phyloP scores from a whole-genome alignment of 2,113 vertebrate species.

The Chlorocebus sabaeus region DNA sequence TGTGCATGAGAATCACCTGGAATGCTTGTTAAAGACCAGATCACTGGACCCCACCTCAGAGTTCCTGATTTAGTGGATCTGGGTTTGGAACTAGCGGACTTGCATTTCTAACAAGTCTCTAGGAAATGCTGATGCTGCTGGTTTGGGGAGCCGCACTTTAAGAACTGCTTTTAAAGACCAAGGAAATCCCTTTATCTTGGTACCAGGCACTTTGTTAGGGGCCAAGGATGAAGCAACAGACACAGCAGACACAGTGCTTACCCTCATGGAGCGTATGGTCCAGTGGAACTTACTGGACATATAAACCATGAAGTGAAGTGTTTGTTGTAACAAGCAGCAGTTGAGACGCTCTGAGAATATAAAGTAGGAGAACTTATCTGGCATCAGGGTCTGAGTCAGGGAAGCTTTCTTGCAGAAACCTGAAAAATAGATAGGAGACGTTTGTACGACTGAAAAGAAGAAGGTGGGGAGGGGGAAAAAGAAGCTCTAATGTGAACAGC shows the following conservation, averaged over 20 bases:
- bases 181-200: background rate
- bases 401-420: background rate
- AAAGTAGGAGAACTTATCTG: background rate
- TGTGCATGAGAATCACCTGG: fast-evolving
- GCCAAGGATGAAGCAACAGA: fast-evolving
- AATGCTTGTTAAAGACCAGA: background rate
- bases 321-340: background rate
- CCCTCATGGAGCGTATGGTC: fast-evolving
- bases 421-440: background rate
- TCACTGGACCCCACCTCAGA: background rate
- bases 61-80: background rate
- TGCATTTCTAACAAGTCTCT: background rate
- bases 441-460: background rate
- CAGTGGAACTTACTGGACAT: background rate
- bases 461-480: background rate
- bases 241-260: fast-evolving
- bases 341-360: background rate
- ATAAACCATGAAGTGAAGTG: too few relatives aligned
- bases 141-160: background rate
- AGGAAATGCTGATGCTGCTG: too few relatives aligned
- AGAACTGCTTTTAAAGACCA: too few relatives aligned
- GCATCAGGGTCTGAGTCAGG: background rate
- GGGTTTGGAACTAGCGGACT: background rate
- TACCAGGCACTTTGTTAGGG: fast-evolving
- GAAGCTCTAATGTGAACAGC: background rate